Conservation (phyloP, 2,888 invertebrate genomes). For the Tholera decimalis region DNA sequence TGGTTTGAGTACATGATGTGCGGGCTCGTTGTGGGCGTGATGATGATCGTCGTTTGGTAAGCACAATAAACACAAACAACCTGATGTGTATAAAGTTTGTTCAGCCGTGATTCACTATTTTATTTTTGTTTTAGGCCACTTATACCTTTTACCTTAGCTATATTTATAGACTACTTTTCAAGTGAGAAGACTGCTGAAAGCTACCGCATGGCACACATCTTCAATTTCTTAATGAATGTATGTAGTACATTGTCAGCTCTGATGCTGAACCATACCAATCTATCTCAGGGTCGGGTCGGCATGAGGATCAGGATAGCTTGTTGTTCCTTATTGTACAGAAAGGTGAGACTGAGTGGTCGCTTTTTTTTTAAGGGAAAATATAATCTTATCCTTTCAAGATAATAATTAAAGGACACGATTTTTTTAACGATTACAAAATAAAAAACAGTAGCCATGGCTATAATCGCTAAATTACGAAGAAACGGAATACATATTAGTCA, state of each 20-base stretch:
- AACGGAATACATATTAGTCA: too few species aligned
- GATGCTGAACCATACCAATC: slow-evolving; percentile 92
- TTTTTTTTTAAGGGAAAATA: neutral
- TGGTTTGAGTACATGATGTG: slow-evolving; percentile 85
- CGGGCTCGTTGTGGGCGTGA: slow-evolving; percentile 81
- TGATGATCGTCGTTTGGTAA: slow-evolving; percentile 51
- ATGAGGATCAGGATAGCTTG: slow-evolving; percentile 95
- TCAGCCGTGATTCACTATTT: neutral
- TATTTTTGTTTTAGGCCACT: slow-evolving; percentile 72
- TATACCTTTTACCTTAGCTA: slow-evolving; percentile 92
- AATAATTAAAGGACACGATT: neutral
- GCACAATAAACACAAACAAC: slow-evolving; percentile 1
- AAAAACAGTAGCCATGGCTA: too few species aligned
- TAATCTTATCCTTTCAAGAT: neutral
- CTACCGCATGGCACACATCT: slow-evolving; percentile 92
- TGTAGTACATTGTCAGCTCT: slow-evolving; percentile 91
- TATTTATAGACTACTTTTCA: slow-evolving; percentile 92
- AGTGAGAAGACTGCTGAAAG: slow-evolving; percentile 85
- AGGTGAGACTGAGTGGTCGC: slow-evolving; percentile 90
- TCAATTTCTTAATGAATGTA: slow-evolving; percentile 92
- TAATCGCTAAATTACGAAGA: too few species aligned
- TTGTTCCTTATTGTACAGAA: slow-evolving; percentile 95
- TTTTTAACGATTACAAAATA: too few species aligned
- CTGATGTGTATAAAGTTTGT: neutral
- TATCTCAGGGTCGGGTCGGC: slow-evolving; percentile 92